Evolutionary conservation across 1,140 invertebrate genomes (phyloP).

Genomic region (Achroia grisella): DNA sequence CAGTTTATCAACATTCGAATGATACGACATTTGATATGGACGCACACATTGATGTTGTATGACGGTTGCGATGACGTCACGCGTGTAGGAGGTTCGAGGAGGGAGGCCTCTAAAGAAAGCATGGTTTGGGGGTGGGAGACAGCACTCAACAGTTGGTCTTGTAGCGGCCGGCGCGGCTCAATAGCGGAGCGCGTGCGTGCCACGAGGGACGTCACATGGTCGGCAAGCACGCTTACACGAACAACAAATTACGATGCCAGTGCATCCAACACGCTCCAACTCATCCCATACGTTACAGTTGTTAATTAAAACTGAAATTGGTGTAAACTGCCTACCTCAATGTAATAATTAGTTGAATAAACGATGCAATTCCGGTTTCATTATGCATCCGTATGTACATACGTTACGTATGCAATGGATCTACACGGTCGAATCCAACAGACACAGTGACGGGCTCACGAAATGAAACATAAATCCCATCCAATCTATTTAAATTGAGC

Average conservation of each 20-base stretch:
- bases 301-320: slow-evolving; percentile 21
- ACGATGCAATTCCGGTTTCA: slow-evolving; percentile 23
- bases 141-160: slow-evolving; percentile 65
- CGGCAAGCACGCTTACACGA: slow-evolving; percentile 22
- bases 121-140: slow-evolving; percentile 18
- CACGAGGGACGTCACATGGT: slow-evolving; percentile 39
- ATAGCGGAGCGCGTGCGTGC: slow-evolving; percentile 61
- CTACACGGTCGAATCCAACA: slow-evolving; percentile 12
- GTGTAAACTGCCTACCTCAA: slow-evolving; percentile 12
- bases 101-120: slow-evolving; percentile 10
- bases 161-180: slow-evolving; percentile 25
- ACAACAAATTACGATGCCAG: slow-evolving; percentile 2
- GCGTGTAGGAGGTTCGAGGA: slow-evolving; percentile 12
- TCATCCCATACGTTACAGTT: neutral
- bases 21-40: slow-evolving; percentile 15
- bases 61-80: slow-evolving; percentile 38
- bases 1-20: slow-evolving; percentile 12
- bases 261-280: neutral
- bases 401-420: too few relatives aligned
- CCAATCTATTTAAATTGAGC: slow-evolving; percentile 66
- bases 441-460: slow-evolving; percentile 36
- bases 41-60: slow-evolving; percentile 22
- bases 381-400: slow-evolving; percentile 10
- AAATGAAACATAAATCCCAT: slow-evolving; percentile 65
- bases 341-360: slow-evolving; percentile 18